Evolutionary conservation across 2,888 invertebrate genomes (phyloP), one percentile per base, ranked within the genome.

Genomic region (Sarcophaga carnaria): DNA sequence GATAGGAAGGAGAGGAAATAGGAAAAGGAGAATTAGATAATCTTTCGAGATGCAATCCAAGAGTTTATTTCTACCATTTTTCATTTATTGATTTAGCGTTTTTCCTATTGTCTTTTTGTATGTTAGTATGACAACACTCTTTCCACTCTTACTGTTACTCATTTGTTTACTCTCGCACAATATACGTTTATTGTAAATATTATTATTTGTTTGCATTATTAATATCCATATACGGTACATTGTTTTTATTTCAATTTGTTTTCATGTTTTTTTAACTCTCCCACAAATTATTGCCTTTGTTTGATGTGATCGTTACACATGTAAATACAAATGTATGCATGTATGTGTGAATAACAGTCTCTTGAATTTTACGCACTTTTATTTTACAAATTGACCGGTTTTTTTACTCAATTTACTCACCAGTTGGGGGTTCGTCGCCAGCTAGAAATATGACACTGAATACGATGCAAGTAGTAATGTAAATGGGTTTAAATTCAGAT

Each of bases 381-480:
- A 47, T 74, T 37, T 37, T 74, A 11, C 63, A 45, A 62, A 11
- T 49, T 22, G 54, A 14, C 54, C 2, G 4, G 20, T 79, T 77
- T 45, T 27, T 11, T 59, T 20, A 62, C 70, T 54, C 59, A 59
- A 60, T 77, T 77, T 72, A 76, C 76, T 27, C 20, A 66, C 45
- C 47, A 25, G 54, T 49, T 27, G 59, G 20, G 8, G 12, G 69
- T 69, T 63, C 59, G 22, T 4, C 10, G 45, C 63, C 63, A 5
- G n/a, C 60, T 63, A 17, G 76, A 72, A 49, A 80, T 80, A 64
- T 80, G 77, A 83, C 69, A 80, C 83, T 80, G 59, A 80, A 77
- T 71, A 63, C 37, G 80, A 12, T 60, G 70, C 60, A 62, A 60
- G 17, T 1, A 67, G 17, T 3, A 67, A 2, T 20, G 17, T 74